Conservation (phyloP, 2,888 invertebrate genomes). For the Oxyteleia sp. region DNA sequence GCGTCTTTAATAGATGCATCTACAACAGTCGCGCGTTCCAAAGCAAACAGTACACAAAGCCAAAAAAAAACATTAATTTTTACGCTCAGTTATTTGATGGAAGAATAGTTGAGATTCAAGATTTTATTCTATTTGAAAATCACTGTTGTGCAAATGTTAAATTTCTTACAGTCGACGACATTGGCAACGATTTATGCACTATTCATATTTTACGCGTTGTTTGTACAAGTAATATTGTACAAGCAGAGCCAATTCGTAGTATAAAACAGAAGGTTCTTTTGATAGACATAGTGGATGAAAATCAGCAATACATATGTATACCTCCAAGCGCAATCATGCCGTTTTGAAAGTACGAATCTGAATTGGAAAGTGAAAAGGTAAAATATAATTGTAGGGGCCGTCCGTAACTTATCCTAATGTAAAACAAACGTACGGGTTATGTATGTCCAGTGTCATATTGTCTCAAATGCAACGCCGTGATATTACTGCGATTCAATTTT, state of each 20-base stretch:
- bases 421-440: too few relatives aligned
- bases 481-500: too few relatives aligned
- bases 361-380: too few relatives aligned
- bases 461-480: too few relatives aligned
- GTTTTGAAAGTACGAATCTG: too few relatives aligned
- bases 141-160: slow-evolving; percentile 25
- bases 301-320: slow-evolving; percentile 19
- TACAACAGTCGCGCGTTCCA: background rate
- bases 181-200: background rate
- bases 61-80: background rate
- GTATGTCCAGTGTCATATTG: too few relatives aligned
- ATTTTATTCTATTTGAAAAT: slow-evolving; percentile 14
- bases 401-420: too few relatives aligned
- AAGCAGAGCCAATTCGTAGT: background rate
- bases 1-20: background rate
- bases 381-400: too few relatives aligned
- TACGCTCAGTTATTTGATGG: slow-evolving; percentile 13
- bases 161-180: slow-evolving; percentile 5
- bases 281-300: background rate
- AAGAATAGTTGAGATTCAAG: slow-evolving; percentile 22
- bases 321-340: slow-evolving; percentile 19
- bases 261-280: slow-evolving; percentile 16
- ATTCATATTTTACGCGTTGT: slow-evolving; percentile 23
- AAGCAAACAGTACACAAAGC: slow-evolving; percentile 1
- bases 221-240: background rate